Conservation (phyloP, 2,113 vertebrate species). For the Actenoides lindsayi region DNA sequence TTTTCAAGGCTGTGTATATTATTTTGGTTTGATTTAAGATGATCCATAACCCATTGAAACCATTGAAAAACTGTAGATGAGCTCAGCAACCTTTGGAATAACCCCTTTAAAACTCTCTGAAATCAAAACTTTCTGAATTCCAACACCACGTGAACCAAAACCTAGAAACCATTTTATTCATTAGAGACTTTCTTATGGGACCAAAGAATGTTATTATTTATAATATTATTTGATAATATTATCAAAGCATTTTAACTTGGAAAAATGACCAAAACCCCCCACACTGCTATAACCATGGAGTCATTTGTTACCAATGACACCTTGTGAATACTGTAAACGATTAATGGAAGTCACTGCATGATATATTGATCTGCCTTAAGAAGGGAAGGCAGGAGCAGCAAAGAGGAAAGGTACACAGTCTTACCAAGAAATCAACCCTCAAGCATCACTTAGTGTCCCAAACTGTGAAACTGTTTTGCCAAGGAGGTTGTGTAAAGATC, state of each 20-base stretch:
- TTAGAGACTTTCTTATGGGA: not conserved
- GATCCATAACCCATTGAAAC: not conserved
- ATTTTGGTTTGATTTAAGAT: not conserved
- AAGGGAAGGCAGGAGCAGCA: not conserved
- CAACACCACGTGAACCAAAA: not conserved
- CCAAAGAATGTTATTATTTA: not conserved
- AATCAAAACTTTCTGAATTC: not conserved
- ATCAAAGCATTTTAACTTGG: not conserved
- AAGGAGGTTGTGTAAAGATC: not conserved
- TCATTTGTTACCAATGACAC: not conserved
- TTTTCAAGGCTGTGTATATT: not conserved
- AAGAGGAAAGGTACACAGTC: not conserved
- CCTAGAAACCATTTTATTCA: not conserved
- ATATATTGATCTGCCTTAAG: not conserved
- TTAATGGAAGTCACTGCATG: not conserved
- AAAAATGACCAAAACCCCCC: rapidly evolving
- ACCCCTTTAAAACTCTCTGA: not conserved
- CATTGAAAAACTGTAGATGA: not conserved
- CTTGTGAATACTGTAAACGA: not conserved
- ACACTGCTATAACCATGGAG: rapidly evolving
- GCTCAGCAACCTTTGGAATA: not conserved
- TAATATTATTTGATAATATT: not conserved
- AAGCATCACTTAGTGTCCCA: not conserved
- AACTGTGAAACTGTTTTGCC: not conserved
- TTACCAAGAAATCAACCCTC: not conserved